Percentiles rank a stretch among this genome's conserved stretches.
Evolutionary conservation across 2,888 invertebrate genomes (phyloP).

Genomic region (Craniophora ligustri): DNA sequence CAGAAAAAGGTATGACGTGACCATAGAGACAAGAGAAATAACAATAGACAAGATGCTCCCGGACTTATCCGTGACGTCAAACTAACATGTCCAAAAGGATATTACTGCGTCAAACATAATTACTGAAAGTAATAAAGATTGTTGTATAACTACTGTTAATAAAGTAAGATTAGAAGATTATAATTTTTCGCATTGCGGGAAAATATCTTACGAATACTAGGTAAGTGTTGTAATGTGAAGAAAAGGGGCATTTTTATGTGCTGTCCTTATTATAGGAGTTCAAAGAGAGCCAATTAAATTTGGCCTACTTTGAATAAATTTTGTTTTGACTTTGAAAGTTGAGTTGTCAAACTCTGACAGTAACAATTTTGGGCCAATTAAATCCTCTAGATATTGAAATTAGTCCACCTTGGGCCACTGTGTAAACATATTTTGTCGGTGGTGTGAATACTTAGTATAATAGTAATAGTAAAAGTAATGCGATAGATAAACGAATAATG

Average conservation of each 20-base stretch:
- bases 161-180: background rate
- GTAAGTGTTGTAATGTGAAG: too few species aligned
- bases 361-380: background rate
- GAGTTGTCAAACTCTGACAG: background rate
- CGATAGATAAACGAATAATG: background rate
- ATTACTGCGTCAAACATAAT: slow-evolving; percentile 26
- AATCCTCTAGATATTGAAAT: background rate
- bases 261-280: too few species aligned
- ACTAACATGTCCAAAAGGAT: slow-evolving; percentile 14
- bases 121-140: slow-evolving; percentile 1
- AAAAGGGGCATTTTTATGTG: too few species aligned
- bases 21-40: slow-evolving; percentile 17
- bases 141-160: slow-evolving; percentile 16
- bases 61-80: slow-evolving; percentile 45
- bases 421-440: background rate
- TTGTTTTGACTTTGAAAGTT: background rate
- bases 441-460: background rate
- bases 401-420: background rate
- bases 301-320: too few species aligned
- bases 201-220: too few species aligned
- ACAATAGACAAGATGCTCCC: slow-evolving; percentile 21
- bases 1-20: slow-evolving; percentile 25
- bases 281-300: too few species aligned
- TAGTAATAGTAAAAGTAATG: slow-evolving; percentile 3
- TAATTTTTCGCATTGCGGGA: slow-evolving; percentile 4